phyloP scores from a whole-genome alignment of 2,113 vertebrate species.

The Cricetomys ansorgei region DNA sequence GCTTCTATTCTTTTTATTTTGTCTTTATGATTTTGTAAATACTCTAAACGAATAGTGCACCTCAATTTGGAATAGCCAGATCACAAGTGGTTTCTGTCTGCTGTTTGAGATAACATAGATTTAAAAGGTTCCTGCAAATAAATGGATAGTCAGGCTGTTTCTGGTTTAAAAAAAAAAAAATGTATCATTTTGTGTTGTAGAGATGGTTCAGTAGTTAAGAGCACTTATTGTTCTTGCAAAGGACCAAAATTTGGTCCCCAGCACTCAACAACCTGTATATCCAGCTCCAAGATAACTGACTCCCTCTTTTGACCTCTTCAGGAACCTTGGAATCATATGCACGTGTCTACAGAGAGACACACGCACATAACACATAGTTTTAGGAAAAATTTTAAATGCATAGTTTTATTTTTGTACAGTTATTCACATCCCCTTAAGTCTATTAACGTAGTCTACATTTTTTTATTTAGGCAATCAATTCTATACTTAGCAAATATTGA shows the following conservation, averaged over 20 bases:
- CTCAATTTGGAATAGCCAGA: background rate
- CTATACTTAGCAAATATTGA: background rate
- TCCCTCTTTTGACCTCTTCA: background rate
- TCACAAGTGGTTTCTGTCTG: background rate
- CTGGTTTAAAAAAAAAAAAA: background rate
- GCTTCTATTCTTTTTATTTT: background rate
- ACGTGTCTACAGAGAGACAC: background rate
- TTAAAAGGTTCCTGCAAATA: background rate
- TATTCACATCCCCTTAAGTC: background rate
- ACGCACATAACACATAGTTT: background rate
- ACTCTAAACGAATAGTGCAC: background rate
- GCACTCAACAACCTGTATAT: background rate
- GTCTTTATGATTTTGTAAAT: background rate
- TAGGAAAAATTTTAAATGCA: background rate
- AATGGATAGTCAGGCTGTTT: background rate
- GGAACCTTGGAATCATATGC: background rate
- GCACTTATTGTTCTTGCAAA: background rate
- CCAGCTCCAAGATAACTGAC: background rate
- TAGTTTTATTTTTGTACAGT: background rate
- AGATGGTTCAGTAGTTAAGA: background rate
- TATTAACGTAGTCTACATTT: background rate
- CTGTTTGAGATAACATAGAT: background rate
- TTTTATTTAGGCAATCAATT: background rate
- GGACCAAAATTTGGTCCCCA: background rate
- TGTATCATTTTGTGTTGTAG: background rate